Base-by-base conservation (phyloP, 2,113 vertebrate species). In the Oreochromis aureus region DNA sequence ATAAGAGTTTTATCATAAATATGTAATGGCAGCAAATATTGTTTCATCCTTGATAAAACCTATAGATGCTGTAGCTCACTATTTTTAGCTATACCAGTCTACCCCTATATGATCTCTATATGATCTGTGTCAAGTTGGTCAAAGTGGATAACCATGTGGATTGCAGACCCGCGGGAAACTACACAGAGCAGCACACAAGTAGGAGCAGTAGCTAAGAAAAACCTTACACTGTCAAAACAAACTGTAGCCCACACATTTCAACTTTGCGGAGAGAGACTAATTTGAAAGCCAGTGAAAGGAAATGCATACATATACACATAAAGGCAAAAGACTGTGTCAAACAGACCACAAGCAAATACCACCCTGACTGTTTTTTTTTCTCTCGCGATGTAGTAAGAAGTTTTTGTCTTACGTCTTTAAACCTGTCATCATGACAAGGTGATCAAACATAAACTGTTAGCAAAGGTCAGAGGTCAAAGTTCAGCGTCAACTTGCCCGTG, bases 211-310 rank as follows among this genome's bases (percentile, higher is more conserved):
- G 86, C 85, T 53, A 61, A 56, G 2, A 91, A 92, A 92, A 95
- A 95, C 87, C 83, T 81, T 76, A 95, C 53, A 91, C 95, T 94
- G 81, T 92, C 85, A 92, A 96, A 96, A 94, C 89, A 95, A 91
- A 92, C 69, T n/a, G 83, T 82, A 82, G 79, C 80, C 30, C 80
- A 51, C 90, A 92, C 85, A 86, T 88, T 93, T 90, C 53, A 53
- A 30, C 54, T 5, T 41, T 48, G 41, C 27, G 18, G 55, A 34
- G 18, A 11, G 80, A 63, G 61, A 51, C 83, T 41, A 5, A 78
- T 86, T 71, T 92, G 41, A 91, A 87, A 76, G 61, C 10, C 71
- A 73, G 85, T 69, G 84, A 90, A 44, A 80, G 81, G 88, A 93
- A 91, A 89, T 92, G 86, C 90, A 83, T 71, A 82, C 85, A 90